phyloP scores from a whole-genome alignment of 2,888 invertebrate species.

The Norana najaformis region DNA sequence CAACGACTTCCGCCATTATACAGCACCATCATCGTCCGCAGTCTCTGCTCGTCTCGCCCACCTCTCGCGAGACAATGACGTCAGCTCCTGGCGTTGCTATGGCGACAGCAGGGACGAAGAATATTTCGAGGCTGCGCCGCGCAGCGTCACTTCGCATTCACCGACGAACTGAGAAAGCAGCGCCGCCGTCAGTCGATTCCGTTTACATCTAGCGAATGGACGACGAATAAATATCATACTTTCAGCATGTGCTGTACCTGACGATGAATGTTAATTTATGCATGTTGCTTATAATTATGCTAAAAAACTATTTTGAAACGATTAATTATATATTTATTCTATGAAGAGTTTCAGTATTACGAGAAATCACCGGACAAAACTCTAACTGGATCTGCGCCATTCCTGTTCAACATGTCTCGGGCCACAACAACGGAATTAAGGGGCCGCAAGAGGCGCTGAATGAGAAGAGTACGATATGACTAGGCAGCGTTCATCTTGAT shows the following conservation, averaged over 20 bases:
- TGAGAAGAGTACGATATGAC: too few relatives aligned
- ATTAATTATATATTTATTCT: constrained; percentile 13
- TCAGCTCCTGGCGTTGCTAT: neutral
- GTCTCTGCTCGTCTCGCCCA: constrained; percentile 7
- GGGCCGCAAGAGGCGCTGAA: too few relatives aligned
- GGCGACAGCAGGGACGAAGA: neutral
- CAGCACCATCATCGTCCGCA: neutral
- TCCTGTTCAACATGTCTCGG: too few relatives aligned
- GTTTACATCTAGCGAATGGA: constrained; percentile 10
- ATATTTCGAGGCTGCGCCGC: neutral
- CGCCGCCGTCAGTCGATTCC: neutral
- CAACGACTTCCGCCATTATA: neutral
- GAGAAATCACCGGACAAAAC: neutral
- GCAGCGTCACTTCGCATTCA: neutral
- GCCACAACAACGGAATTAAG: too few relatives aligned
- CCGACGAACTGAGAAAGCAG: neutral
- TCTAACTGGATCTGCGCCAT: neutral
- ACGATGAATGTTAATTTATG: neutral
- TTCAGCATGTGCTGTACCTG: neutral
- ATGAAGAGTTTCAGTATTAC: neutral
- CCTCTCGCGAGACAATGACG: neutral
- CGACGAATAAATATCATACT: neutral
- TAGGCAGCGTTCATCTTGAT: too few relatives aligned
- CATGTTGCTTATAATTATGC: neutral
- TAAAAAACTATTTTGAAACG: neutral